Evolutionary conservation across 2,113 vertebrate species (phyloP).

Genomic region (Rhabdornis inornatus): DNA sequence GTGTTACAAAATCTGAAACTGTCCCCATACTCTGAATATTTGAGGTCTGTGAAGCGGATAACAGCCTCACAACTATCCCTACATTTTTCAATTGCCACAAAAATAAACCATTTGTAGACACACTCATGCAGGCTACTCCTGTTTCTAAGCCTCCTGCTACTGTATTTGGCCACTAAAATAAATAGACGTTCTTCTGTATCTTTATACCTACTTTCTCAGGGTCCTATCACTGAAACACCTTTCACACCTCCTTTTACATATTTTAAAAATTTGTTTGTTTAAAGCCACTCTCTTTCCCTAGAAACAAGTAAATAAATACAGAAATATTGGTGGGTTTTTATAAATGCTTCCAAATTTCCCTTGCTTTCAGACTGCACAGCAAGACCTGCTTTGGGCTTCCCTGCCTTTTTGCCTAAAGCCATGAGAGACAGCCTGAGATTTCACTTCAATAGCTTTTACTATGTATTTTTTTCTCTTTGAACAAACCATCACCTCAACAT

Average conservation of each 20-base stretch:
- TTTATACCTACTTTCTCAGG: conserved; percentile 58
- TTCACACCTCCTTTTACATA: background rate
- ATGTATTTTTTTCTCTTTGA: background rate
- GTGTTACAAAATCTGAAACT: conserved; percentile 40
- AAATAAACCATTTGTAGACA: conserved; percentile 41
- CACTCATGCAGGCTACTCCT: background rate
- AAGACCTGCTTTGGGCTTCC: background rate
- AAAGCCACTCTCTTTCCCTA: background rate
- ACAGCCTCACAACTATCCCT: conserved; percentile 23
- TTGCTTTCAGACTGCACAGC: background rate
- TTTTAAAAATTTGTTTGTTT: background rate
- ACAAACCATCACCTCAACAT: background rate
- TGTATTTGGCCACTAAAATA: conserved; percentile 60
- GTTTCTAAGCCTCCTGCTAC: conserved; percentile 29
- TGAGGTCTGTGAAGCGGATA: conserved; percentile 4
- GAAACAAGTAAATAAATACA: background rate
- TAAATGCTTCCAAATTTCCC: background rate
- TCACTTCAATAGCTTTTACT: conserved; percentile 2
- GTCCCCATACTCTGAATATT: conserved; percentile 25
- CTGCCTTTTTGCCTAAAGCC: background rate
- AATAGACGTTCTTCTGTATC: conserved; percentile 31
- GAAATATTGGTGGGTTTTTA: background rate
- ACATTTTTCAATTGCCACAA: conserved; percentile 43
- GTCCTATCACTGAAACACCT: background rate
- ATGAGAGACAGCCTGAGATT: background rate